Evolutionary conservation across 2,113 vertebrate genomes (phyloP).

Genomic region (Hydropotes inermis): DNA sequence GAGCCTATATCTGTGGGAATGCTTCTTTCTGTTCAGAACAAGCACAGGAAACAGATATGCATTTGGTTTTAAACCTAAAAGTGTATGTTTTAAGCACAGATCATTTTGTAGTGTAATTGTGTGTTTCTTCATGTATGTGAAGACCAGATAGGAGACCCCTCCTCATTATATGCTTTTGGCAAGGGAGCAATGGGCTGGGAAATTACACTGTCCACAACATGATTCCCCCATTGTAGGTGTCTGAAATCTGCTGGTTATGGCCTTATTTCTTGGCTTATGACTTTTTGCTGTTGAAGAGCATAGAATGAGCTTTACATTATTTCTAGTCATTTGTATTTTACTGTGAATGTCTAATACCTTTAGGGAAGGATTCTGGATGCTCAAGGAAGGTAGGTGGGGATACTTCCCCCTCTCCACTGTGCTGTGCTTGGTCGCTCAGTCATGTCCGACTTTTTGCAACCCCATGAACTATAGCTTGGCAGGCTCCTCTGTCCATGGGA

Average conservation of each 20-base stretch:
- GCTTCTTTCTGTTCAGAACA: neutral
- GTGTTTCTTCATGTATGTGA: neutral
- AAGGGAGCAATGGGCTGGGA: neutral
- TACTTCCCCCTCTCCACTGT: neutral
- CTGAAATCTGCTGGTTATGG: neutral
- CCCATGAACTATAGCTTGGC: neutral
- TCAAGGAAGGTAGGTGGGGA: neutral
- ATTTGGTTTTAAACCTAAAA: conserved; percentile 19
- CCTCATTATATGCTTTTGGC: neutral
- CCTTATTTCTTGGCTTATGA: neutral
- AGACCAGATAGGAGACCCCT: neutral
- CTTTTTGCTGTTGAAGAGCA: neutral
- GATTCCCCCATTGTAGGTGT: neutral
- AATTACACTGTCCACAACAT: neutral
- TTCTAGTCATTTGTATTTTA: neutral
- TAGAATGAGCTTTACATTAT: neutral
- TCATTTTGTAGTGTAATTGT: neutral
- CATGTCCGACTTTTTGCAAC: neutral
- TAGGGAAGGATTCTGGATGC: neutral
- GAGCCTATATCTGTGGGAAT: neutral
- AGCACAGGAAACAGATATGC: neutral
- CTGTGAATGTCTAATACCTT: neutral
- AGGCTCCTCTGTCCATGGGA: neutral
- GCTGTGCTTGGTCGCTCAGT: neutral
- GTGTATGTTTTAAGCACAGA: conserved; percentile 16